These are phyloP conservation scores for Saxidomus purpurata DNA, from an alignment of 1,140 invertebrate species.

Conservation along the genomic window DNA sequence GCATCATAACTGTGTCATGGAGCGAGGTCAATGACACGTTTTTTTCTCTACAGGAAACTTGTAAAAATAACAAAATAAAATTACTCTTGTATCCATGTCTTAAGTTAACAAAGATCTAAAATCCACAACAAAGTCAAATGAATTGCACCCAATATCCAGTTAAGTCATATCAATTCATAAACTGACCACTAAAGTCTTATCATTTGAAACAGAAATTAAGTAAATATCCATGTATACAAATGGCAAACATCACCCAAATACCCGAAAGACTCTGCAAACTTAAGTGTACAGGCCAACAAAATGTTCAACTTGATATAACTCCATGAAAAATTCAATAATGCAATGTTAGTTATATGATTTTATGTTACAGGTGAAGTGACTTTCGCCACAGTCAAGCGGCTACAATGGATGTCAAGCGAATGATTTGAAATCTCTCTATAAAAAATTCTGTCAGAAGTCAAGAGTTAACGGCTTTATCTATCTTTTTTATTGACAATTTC, in stretches of 20 bases:
- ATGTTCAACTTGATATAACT: conserved; percentile 19
- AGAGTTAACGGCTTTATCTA: conserved; percentile 26
- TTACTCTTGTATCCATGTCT: too few species aligned
- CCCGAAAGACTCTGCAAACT: conserved; percentile 28
- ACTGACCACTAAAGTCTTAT: conserved; percentile 41
- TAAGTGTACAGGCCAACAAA: conserved; percentile 22
- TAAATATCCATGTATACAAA: conserved; percentile 47
- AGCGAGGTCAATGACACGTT: not conserved
- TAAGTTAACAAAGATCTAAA: too few species aligned
- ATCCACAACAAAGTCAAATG: too few species aligned
- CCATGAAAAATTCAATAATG: conserved; percentile 49
- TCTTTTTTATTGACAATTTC: conserved; percentile 45
- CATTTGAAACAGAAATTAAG: conserved; percentile 46
- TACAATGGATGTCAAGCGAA: not conserved
- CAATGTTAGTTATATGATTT: not conserved
- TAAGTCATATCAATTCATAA: not conserved
- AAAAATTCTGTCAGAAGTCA: conserved; percentile 19
- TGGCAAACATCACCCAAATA: conserved; percentile 35
- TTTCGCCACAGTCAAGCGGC: not conserved
- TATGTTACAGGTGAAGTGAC: conserved; percentile 41
- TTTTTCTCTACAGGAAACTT: too few species aligned
- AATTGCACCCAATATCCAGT: not conserved
- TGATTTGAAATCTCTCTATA: not conserved
- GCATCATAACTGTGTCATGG: not conserved
- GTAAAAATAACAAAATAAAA: too few species aligned